These are phyloP conservation scores for Leptinotarsa rubiginosa DNA, from an alignment of 2,888 invertebrate genomes.

Conservation along the genomic window DNA sequence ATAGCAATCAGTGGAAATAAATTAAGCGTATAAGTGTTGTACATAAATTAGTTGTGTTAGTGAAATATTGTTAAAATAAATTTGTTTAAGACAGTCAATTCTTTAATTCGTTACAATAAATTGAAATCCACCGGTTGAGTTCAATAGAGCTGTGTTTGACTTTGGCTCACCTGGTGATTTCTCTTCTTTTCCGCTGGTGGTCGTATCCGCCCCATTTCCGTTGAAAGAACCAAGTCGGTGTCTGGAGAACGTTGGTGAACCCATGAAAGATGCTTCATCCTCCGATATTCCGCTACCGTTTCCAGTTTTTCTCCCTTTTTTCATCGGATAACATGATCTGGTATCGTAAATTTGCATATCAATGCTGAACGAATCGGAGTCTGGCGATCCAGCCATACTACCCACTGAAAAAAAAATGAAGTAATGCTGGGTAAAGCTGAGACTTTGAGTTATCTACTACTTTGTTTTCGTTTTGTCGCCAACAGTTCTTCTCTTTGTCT, in stretches of 20 bases:
- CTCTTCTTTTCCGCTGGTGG: conserved; percentile 65
- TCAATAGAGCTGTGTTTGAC: not conserved
- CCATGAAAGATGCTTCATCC: conserved; percentile 72
- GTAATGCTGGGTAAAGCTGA: not conserved
- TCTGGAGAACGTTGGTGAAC: conserved; percentile 76
- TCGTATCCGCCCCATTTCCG: conserved; percentile 61
- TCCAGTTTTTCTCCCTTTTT: conserved; percentile 61
- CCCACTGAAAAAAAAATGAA: conserved; percentile 66
- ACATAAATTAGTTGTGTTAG: too few species aligned
- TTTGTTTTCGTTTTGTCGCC: conserved; percentile 72
- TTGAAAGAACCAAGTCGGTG: conserved; percentile 77
- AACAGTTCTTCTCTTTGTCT: conserved; percentile 81
- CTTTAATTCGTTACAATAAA: too few species aligned
- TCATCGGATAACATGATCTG: conserved; percentile 73
- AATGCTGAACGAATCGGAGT: conserved; percentile 79
- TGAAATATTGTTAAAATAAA: too few species aligned
- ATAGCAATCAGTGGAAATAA: too few species aligned
- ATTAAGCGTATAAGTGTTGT: too few species aligned
- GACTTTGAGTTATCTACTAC: conserved; percentile 63
- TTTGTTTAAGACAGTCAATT: too few species aligned
- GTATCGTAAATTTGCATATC: conserved; percentile 84
- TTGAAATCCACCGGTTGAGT: too few species aligned
- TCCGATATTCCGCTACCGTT: conserved; percentile 71
- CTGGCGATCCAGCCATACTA: conserved; percentile 78
- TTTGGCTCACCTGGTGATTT: conserved; percentile 68